Evolutionary conservation across 2,888 invertebrate species (phyloP).

Genomic region (Metalampra italica): DNA sequence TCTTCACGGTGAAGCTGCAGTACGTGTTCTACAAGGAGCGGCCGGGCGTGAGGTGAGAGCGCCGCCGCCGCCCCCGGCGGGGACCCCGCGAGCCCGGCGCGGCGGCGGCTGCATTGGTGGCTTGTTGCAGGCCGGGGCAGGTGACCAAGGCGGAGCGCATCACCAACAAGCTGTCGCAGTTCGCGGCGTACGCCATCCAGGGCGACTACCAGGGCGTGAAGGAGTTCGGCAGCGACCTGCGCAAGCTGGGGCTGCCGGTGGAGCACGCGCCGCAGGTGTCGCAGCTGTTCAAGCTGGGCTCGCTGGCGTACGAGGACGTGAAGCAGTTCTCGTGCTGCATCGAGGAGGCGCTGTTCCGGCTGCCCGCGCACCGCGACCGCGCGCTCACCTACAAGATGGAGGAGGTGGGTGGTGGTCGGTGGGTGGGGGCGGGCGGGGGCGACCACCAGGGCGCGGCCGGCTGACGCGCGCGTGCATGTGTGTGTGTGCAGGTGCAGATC

Average conservation of each 20-base stretch:
- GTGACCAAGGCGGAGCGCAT: conserved; percentile 95
- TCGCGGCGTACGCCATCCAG: conserved; percentile 95
- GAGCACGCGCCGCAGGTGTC: conserved; percentile 98
- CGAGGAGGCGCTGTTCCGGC: conserved; percentile 94
- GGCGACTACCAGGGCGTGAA: conserved; percentile 96
- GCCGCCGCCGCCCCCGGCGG: no score
- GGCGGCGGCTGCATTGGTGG: not conserved
- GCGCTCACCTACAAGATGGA: conserved; percentile 96
- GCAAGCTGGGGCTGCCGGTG: conserved; percentile 95
- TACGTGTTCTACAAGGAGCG: conserved; percentile 99
- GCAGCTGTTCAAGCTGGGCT: conserved; percentile 97
- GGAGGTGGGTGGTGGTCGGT: conserved; percentile 69
- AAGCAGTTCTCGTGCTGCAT: conserved; percentile 94
- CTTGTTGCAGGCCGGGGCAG: conserved; percentile 86
- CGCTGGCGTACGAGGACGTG: conserved; percentile 91
- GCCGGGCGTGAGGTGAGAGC: conserved; percentile 86
- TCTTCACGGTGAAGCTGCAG: conserved; percentile 98
- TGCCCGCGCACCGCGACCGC: conserved; percentile 91
- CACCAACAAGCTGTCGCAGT: conserved; percentile 93
- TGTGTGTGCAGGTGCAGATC: conserved; percentile 84
- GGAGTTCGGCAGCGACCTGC: conserved; percentile 94
- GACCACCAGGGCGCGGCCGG: no score
- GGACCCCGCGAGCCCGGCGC: no score
- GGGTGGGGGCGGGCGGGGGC: no score
- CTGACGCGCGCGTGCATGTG: not conserved